These are phyloP conservation scores for Clepsis dumicolana DNA, from an alignment of 2,888 invertebrate species.

Conservation along the genomic window DNA sequence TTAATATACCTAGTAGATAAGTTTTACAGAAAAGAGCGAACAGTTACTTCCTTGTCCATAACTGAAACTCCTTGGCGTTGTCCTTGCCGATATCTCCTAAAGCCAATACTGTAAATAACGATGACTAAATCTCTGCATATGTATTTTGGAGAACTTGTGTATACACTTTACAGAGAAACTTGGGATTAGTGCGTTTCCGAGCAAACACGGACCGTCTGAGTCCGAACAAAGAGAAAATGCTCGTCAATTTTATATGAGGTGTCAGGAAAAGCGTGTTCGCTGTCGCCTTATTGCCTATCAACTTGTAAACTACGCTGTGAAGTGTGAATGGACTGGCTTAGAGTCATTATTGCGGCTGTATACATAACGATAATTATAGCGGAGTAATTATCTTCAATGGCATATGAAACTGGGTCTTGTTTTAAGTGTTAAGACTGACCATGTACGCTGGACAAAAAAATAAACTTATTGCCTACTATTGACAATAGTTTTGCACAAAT, in stretches of 20 bases:
- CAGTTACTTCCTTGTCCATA: constrained; percentile 34
- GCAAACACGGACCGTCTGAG: constrained; percentile 14
- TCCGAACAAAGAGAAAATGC: constrained; percentile 34
- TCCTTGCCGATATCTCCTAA: constrained; percentile 26
- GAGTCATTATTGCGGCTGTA: not conserved
- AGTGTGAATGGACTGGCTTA: not conserved
- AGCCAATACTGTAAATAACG: constrained; percentile 34
- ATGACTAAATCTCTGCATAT: constrained; percentile 29
- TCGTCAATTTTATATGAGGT: constrained; percentile 17
- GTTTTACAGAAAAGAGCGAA: constrained; percentile 11
- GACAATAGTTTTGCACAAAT: no score
- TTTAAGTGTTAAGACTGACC: not conserved
- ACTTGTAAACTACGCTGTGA: not conserved
- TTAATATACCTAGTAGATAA: no score
- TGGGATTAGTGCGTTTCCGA: constrained; percentile 28
- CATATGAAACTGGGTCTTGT: not conserved
- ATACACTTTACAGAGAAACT: constrained; percentile 30
- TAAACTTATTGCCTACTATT: no score
- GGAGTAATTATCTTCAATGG: not conserved
- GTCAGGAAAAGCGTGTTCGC: constrained; percentile 2
- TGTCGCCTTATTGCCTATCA: constrained; percentile 2
- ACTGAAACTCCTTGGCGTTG: constrained; percentile 20
- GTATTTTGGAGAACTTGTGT: constrained; percentile 37
- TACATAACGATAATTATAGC: not conserved
- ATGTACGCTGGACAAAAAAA: no score